Evolutionary conservation across 2,888 invertebrate species (phyloP), one percentile per base, ranked within the genome.

Genomic region (Agrotis ipsilon): DNA sequence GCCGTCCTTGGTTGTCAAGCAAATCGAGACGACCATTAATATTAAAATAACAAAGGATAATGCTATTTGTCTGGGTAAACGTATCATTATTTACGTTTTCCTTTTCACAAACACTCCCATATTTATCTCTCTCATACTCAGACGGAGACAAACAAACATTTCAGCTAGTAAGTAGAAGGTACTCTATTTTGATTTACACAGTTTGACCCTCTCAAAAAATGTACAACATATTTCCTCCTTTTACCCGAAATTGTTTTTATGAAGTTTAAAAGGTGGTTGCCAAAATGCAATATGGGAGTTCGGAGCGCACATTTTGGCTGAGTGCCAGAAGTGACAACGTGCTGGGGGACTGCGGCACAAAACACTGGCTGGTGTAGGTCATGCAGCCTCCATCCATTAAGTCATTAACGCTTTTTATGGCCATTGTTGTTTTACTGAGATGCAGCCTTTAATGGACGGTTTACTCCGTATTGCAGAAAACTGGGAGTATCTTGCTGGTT

Each of bases 371-470:
- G 68, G 72, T 81, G 68, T 80, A 72, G 69, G 66, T 81, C 74
- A 77, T 73, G 67, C 70, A 61, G 59, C 80, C 21, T 73, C 69
- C 54, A 74, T 74, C 80, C 80, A 83, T 83, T 81, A 78, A 73
- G 83, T 72, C 83, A 77, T 81, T 81, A 83, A 72, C 57, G 18
- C 58, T 77, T 83, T 81, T 78, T 80, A 83, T 61, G 57, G 70
- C 55, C 59, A 54, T 72, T 77, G 77, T 74, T 75, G 80, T 80
- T 80, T 79, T 65, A 71, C 62, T 68, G 68, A 68, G 61, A 71
- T 68, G 58, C 61, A 45, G 61, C 57, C 45, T 43, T 68, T 72
- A 73, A 72, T 78, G 55, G 57, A 68, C n/a, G 57, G 52, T 64
- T 45, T 55, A 52, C 55, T 24, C 32, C 14, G 52, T 48, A 52